These are phyloP conservation scores for Drosophila kurseongensis DNA, from an alignment of 1,140 invertebrate genomes.

Conservation along the genomic window DNA sequence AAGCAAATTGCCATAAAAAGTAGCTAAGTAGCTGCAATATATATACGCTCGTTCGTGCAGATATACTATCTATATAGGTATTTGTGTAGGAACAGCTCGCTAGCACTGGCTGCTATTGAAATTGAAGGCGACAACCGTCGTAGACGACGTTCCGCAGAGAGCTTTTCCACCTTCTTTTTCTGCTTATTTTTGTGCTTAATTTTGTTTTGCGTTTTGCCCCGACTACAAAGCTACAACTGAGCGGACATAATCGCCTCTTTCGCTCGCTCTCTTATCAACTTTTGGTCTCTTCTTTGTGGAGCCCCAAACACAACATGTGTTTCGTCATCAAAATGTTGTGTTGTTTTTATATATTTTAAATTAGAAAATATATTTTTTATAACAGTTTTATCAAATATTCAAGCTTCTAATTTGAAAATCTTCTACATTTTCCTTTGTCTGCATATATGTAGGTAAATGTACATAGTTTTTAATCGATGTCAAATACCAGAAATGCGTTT, in stretches of 20 bases:
- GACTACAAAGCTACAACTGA: constrained; percentile 74
- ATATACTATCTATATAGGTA: constrained; percentile 18
- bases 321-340: constrained; percentile 75
- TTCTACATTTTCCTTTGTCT: too few relatives aligned
- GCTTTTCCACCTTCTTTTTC: constrained; percentile 60
- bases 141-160: constrained; percentile 39
- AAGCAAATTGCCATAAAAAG: constrained; percentile 58
- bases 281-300: constrained; percentile 5
- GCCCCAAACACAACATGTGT: constrained; percentile 72
- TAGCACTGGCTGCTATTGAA: constrained; percentile 63
- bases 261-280: constrained; percentile 3
- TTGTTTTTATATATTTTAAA: constrained; percentile 36
- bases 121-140: constrained; percentile 74
- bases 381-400: not conserved
- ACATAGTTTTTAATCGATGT: too few relatives aligned
- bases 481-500: too few relatives aligned
- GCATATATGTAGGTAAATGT: too few relatives aligned
- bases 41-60: constrained; percentile 22
- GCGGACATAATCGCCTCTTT: not conserved
- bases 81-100: constrained; percentile 60
- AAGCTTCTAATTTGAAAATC: too few relatives aligned
- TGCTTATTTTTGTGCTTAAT: constrained; percentile 73
- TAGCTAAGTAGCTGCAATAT: constrained; percentile 52
- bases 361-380: not conserved
- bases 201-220: constrained; percentile 52